phyloP scores from a whole-genome alignment of 2,797 vertebrate genomes.

The Bradypus variegatus region DNA sequence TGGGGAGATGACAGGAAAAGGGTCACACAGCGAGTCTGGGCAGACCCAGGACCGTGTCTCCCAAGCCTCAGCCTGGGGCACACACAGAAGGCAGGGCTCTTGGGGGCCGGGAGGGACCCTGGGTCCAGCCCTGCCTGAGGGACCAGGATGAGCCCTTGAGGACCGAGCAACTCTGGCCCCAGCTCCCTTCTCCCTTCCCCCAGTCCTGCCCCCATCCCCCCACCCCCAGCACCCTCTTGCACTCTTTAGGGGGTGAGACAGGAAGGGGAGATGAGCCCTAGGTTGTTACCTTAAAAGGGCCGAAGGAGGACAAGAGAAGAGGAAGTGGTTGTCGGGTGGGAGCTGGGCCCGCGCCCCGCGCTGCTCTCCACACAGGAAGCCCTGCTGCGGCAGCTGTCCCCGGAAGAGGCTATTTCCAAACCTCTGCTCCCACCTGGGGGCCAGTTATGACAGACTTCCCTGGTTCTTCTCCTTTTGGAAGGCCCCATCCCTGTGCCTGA shows the following conservation, averaged over 20 bases:
- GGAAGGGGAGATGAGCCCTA: slow-evolving; percentile 52
- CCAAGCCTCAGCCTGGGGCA: background rate
- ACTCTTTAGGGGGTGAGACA: slow-evolving; percentile 43
- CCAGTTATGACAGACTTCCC: background rate
- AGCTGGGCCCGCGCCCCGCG: slow-evolving; percentile 3
- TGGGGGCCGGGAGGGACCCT: background rate
- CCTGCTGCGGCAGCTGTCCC: slow-evolving; percentile 36
- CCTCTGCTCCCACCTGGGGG: slow-evolving; percentile 17
- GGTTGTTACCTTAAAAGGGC: slow-evolving; percentile 69
- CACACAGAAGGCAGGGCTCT: background rate
- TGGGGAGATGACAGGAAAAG: background rate
- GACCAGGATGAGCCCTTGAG: background rate
- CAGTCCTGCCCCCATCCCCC: background rate
- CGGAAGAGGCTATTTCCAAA: slow-evolving; percentile 60
- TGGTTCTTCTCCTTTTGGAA: background rate
- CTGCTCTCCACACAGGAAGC: slow-evolving; percentile 55
- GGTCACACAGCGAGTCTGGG: background rate
- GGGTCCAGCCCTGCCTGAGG: background rate
- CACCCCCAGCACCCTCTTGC: background rate
- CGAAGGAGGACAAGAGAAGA: slow-evolving; percentile 58
- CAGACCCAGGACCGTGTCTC: background rate
- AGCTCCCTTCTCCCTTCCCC: background rate
- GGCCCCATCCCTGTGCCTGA: background rate
- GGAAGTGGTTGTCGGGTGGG: slow-evolving; percentile 65
- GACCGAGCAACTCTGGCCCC: background rate